phyloP scores from a whole-genome alignment of 2,888 invertebrate species.

The Eilema griseolum region DNA sequence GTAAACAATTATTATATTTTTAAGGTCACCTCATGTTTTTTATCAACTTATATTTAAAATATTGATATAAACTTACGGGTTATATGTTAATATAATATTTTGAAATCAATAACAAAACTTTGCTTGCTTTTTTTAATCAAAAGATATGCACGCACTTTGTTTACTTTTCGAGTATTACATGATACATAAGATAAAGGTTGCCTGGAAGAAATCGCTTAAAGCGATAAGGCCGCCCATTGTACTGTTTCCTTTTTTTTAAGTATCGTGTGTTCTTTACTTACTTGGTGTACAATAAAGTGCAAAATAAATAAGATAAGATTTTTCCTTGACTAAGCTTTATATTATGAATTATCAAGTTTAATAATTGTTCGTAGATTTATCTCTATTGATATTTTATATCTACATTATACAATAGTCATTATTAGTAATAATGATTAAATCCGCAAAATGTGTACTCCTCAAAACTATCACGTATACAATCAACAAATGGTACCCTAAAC shows the following conservation, averaged over 20 bases:
- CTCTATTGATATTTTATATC: neutral
- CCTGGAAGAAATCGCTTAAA: too few species aligned
- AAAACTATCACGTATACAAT: neutral
- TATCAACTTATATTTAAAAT: neutral
- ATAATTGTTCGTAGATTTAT: neutral
- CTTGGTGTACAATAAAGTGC: too few species aligned
- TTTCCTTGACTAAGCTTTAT: neutral
- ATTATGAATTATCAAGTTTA: neutral
- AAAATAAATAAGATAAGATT: neutral
- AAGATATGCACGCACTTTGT: neutral
- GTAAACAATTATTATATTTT: conserved; percentile 3
- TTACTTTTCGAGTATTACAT: neutral
- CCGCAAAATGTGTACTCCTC: too few species aligned
- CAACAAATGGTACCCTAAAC: too few species aligned
- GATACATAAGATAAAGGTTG: too few species aligned
- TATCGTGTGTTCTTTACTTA: too few species aligned
- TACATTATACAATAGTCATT: neutral
- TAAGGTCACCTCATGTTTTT: neutral
- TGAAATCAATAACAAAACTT: neutral
- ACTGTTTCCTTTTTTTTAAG: too few species aligned
- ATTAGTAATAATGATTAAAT: too few species aligned
- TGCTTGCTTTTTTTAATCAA: neutral
- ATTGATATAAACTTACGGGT: neutral
- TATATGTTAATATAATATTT: neutral
- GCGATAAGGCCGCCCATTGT: too few species aligned